Percentiles rank a stretch among this genome's conserved stretches.
These are phyloP conservation scores for Brachionus calyciflorus DNA, from an alignment of 1,140 invertebrate species.

Conservation along the genomic window DNA sequence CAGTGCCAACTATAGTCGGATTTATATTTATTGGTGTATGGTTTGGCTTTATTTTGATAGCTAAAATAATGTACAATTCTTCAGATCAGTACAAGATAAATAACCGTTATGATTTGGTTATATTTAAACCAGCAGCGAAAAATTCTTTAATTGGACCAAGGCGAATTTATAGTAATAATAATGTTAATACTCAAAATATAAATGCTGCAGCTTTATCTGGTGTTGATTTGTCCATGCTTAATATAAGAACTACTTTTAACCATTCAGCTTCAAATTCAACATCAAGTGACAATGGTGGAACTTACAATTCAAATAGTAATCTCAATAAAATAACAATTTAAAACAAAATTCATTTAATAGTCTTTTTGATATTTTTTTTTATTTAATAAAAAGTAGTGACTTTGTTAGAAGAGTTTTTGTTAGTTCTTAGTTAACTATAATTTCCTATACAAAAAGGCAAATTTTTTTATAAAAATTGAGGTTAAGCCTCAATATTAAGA, in stretches of 20 bases:
- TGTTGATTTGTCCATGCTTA: conserved; percentile 10
- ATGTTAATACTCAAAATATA: conserved; percentile 29
- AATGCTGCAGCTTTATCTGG: conserved; percentile 32
- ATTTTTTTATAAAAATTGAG: too few relatives aligned
- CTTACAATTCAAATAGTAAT: background rate
- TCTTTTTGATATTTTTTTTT: background rate
- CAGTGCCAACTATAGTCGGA: conserved; percentile 26
- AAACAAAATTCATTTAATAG: background rate
- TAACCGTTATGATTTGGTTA: conserved; percentile 40
- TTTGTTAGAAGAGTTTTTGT: too few relatives aligned
- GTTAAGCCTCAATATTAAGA: too few relatives aligned
- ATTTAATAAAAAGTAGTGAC: background rate
- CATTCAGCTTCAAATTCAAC: background rate
- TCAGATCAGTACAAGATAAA: conserved; percentile 31
- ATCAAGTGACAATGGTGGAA: background rate
- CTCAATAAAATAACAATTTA: conserved; percentile 20
- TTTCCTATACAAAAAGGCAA: too few relatives aligned
- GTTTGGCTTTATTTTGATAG: conserved; percentile 16
- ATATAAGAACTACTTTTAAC: background rate
- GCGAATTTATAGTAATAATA: conserved; percentile 28
- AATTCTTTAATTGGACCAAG: conserved; percentile 25
- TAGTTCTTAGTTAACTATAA: too few relatives aligned
- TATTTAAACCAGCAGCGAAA: conserved; percentile 33
- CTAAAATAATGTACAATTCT: conserved; percentile 39
- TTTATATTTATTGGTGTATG: conserved; percentile 17